Evolutionary conservation across 2,888 invertebrate species (phyloP), one percentile per base, ranked within the genome.

Genomic region (Zygogramma bicolorata): DNA sequence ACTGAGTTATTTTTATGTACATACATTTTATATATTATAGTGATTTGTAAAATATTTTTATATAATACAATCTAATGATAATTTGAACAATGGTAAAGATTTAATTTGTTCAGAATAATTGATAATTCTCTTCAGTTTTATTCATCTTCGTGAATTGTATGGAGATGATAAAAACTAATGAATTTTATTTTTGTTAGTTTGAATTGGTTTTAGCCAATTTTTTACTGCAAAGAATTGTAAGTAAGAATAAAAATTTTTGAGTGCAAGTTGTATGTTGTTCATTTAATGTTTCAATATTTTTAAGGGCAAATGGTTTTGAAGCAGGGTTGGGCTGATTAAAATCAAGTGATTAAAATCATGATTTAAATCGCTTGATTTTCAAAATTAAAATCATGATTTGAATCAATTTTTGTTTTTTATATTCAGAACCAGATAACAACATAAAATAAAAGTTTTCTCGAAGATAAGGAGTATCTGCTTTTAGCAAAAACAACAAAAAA

Each of bases 191-290:
- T 34, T 7, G 60, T 10, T 4, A 60, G 31, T 46, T 25, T 61
- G 61, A 27, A 57, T 10, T 29, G 13, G 18, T 42, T 34, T 34
- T 53, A 40, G 8, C 8, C 7, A 18, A 2, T 7, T 15, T 46
- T 20, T 18, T 20, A 38, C 38, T 38, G n/a, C 13, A 13, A n/a
- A 38, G n/a, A 38, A 38, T 38, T 38, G n/a, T 46, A 18, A 13
- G 10, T 34, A 34, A 22, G 46, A 46, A 46, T 46, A 46, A 46
- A 57, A 18, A 13, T 65, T 62, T 77, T 13, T 13, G 10, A 38
- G 10, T 10, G 38, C 3, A 38, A 10, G n/a, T 13, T 38, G 38
- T 13, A 6, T 38, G 10, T 38, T 38, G n/a, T n/a, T n/a, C n/a
- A n/a, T n/a, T n/a, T n/a, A n/a, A n/a, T n/a, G n/a, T n/a, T n/a